Conservation (phyloP, 30 jellyfish, hydroid and myxozoan species). For the Hydractinia echinata region DNA sequence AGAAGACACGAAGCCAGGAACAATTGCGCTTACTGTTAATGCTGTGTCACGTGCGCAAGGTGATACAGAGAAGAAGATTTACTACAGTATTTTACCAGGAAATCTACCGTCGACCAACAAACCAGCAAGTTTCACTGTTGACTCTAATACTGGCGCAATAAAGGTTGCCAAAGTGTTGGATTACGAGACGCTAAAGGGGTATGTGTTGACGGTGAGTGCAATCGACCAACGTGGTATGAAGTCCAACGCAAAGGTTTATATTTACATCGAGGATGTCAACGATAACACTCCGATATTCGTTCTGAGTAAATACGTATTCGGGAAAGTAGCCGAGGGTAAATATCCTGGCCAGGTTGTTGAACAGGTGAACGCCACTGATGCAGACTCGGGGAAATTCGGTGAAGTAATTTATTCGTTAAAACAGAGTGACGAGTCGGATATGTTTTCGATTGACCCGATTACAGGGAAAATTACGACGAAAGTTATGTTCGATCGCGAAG, state of each 20-base stretch:
- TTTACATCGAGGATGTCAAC: slow-evolving; percentile 66
- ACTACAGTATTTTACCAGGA: slow-evolving; percentile 81
- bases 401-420: slow-evolving; percentile 48
- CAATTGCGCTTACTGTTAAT: slow-evolving; percentile 39
- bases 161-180: slow-evolving; percentile 75
- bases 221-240: slow-evolving; percentile 70
- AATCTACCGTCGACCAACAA: slow-evolving; percentile 63
- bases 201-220: slow-evolving; percentile 82
- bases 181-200: slow-evolving; percentile 62
- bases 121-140: slow-evolving; percentile 69
- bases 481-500: slow-evolving; percentile 77
- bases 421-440: slow-evolving; percentile 29
- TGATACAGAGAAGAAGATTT: slow-evolving; percentile 34
- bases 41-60: slow-evolving; percentile 51
- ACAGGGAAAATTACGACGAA: slow-evolving; percentile 78
- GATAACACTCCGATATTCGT: slow-evolving; percentile 83
- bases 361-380: slow-evolving; percentile 87
- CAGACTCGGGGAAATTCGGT: slow-evolving; percentile 71
- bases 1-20: slow-evolving; percentile 72
- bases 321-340: slow-evolving; percentile 77
- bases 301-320: slow-evolving; percentile 74
- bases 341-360: slow-evolving; percentile 67
- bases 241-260: slow-evolving; percentile 62
- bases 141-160: slow-evolving; percentile 65
- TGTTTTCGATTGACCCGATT: slow-evolving; percentile 48